These are phyloP conservation scores for Sinhomidia bicolor DNA, from an alignment of 2,888 invertebrate genomes.

Conservation along the genomic window DNA sequence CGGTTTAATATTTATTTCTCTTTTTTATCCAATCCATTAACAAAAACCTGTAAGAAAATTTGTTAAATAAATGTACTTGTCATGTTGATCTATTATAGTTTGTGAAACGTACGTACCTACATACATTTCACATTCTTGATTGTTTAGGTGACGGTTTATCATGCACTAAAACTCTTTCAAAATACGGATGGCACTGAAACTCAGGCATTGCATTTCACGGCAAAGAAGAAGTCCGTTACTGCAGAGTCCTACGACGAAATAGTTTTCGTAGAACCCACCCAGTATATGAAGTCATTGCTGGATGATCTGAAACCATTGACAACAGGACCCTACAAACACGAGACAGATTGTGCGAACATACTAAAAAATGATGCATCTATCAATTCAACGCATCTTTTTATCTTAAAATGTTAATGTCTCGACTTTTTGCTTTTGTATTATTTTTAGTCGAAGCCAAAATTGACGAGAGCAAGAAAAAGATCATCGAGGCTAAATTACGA, in stretches of 20 bases:
- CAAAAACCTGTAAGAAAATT: too few species aligned
- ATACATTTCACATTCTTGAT: neutral
- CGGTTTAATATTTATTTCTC: too few species aligned
- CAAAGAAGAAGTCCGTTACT: constrained; percentile 87
- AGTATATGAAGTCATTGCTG: constrained; percentile 93
- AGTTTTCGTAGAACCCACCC: constrained; percentile 95
- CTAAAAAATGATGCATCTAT: too few species aligned
- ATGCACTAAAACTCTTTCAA: constrained; percentile 96
- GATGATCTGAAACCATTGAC: constrained; percentile 88
- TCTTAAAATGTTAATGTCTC: too few species aligned
- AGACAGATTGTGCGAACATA: constrained; percentile 90
- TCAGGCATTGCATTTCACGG: constrained; percentile 79
- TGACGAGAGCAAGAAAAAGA: constrained; percentile 89
- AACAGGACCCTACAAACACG: constrained; percentile 90
- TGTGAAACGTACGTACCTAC: too few species aligned
- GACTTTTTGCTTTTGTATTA: neutral
- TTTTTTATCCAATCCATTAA: too few species aligned
- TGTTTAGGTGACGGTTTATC: constrained; percentile 94
- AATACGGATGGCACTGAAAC: constrained; percentile 83
- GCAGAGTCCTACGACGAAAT: constrained; percentile 98
- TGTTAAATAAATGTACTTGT: too few species aligned
- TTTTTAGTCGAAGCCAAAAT: constrained; percentile 94
- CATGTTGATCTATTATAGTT: too few species aligned
- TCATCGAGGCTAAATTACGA: constrained; percentile 90
- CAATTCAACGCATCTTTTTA: neutral